Conservation (phyloP, 2,888 invertebrate genomes). For the Halictus ligatus region DNA sequence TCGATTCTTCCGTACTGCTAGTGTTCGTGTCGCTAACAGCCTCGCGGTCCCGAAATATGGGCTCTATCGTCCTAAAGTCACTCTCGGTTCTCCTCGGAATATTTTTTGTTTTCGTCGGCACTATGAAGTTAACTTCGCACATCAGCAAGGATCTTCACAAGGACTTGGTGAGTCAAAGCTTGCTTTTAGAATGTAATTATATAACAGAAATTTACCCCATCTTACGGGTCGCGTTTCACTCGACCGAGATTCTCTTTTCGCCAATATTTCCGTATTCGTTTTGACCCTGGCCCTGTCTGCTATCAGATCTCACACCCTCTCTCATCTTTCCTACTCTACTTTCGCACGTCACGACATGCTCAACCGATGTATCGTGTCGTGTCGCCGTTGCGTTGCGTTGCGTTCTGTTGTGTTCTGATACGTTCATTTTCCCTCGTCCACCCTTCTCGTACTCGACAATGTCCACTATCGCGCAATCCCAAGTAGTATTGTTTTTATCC, state of each 20-base stretch:
- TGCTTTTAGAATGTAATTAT: conserved; percentile 37
- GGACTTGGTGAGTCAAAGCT: conserved; percentile 92
- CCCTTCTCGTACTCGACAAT: neutral
- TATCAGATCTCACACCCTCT: conserved; percentile 1
- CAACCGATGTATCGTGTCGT: neutral
- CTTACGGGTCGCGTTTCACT: conserved; percentile 11
- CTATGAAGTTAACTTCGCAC: conserved; percentile 95
- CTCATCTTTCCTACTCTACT: conserved; percentile 15
- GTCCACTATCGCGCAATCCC: neutral
- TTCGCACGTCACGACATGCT: neutral
- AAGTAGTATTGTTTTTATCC: neutral
- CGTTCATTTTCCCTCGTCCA: neutral
- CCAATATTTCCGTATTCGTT: neutral
- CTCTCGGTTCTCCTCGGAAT: conserved; percentile 95
- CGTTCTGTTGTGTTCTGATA: neutral
- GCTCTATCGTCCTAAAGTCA: conserved; percentile 94
- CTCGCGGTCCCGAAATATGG: conserved; percentile 82
- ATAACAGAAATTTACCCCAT: conserved; percentile 43
- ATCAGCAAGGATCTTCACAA: conserved; percentile 98
- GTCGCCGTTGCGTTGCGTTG: neutral
- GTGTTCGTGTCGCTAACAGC: conserved; percentile 38
- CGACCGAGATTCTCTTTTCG: conserved; percentile 14
- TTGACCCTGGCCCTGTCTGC: neutral
- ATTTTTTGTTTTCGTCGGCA: conserved; percentile 97
- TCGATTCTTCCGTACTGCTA: conserved; percentile 55